phyloP scores from a whole-genome alignment of 2,888 invertebrate species.

The Acrobeloides nanus region DNA sequence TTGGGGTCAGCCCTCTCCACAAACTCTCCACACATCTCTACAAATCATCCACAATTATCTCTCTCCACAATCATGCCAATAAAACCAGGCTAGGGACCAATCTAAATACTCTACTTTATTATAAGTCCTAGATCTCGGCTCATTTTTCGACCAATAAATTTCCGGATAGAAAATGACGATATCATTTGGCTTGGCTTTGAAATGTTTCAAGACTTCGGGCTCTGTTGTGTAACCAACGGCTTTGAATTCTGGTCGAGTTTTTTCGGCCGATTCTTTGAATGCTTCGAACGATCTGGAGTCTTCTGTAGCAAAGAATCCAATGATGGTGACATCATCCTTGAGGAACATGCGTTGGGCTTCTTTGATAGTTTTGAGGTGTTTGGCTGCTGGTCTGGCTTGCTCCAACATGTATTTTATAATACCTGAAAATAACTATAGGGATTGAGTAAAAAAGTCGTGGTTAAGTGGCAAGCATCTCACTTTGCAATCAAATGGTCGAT shows the following conservation, averaged over 20 bases:
- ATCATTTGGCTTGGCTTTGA: slow-evolving; percentile 52
- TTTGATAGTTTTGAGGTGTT: slow-evolving; percentile 50
- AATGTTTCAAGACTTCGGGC: slow-evolving; percentile 50
- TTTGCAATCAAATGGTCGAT: no score
- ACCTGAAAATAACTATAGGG: no score
- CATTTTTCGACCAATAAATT: slow-evolving; percentile 59
- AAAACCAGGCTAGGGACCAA: slow-evolving; percentile 6
- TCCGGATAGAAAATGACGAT: slow-evolving; percentile 59
- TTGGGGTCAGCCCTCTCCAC: no score
- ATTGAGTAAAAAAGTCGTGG: no score
- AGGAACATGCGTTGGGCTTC: slow-evolving; percentile 44
- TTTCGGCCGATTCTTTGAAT: slow-evolving; percentile 57
- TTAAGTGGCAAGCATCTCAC: no score
- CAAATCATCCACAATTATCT: no score
- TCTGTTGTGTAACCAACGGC: slow-evolving; percentile 58
- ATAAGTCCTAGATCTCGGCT: slow-evolving; percentile 56
- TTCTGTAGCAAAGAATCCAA: slow-evolving; percentile 59
- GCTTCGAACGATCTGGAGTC: slow-evolving; percentile 55
- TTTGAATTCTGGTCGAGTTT: slow-evolving; percentile 52
- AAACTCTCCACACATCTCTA: no score
- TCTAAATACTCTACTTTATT: slow-evolving; percentile 53
- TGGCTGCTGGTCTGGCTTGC: slow-evolving; percentile 56
- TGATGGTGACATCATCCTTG: slow-evolving; percentile 57
- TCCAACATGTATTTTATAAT: slow-evolving; percentile 56
- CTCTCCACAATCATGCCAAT: no score